Conservation (phyloP, 1,140 invertebrate genomes). For the Drosophila murphyi region DNA sequence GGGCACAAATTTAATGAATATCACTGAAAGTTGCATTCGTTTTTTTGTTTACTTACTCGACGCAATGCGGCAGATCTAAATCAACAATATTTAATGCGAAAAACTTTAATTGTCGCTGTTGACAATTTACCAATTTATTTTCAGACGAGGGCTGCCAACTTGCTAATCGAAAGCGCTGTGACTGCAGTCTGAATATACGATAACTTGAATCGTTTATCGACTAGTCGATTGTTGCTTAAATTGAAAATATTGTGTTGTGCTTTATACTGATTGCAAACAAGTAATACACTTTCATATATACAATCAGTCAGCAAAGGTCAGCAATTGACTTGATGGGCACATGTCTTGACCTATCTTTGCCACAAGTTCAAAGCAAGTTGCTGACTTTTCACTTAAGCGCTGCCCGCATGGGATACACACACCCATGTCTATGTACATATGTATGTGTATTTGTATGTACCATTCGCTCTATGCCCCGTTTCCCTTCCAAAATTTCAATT, state of each 20-base stretch:
- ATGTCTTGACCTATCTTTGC: slow-evolving; percentile 16
- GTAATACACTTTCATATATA: neutral
- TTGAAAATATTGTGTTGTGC: neutral
- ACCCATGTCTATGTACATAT: neutral
- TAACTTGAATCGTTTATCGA: neutral
- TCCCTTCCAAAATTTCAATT: slow-evolving; percentile 21
- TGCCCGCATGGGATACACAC: neutral
- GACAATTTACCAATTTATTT: neutral
- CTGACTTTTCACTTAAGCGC: slow-evolving; percentile 28
- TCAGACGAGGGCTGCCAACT: neutral
- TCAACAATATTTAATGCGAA: neutral
- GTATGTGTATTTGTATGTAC: slow-evolving; percentile 1
- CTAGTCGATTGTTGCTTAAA: neutral
- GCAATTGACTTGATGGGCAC: slow-evolving; percentile 30
- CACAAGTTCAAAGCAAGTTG: slow-evolving; percentile 30
- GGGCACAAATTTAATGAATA: no score
- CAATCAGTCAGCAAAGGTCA: slow-evolving; percentile 14
- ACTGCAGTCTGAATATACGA: no score
- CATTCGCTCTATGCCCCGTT: no score
- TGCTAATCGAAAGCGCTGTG: neutral
- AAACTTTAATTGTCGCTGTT: neutral
- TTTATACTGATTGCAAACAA: neutral
- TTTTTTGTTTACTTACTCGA: no score
- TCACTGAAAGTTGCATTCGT: no score
- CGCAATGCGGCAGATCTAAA: no score